Percentiles rank a stretch among this genome's conserved stretches.
Evolutionary conservation across 2,797 vertebrate species (phyloP).

Genomic region (Chloroceryle inda): DNA sequence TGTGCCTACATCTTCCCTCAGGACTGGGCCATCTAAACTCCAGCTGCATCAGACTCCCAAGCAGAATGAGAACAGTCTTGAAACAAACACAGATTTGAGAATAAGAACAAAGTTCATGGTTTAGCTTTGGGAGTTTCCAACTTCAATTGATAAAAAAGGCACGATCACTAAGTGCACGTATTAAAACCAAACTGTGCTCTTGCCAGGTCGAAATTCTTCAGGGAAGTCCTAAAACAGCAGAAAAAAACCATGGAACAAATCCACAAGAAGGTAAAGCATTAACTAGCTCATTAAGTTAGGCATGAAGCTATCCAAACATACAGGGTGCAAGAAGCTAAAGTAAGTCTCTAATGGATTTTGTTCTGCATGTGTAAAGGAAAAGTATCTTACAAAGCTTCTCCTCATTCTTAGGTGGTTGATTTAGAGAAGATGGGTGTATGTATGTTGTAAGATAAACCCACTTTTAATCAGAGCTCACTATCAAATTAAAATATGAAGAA

Average conservation of each 20-base stretch:
- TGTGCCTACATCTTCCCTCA: neutral
- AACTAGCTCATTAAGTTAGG: neutral
- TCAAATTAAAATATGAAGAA: neutral
- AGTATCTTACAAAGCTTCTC: neutral
- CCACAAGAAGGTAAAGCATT: neutral
- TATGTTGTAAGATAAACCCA: neutral
- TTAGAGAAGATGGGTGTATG: neutral
- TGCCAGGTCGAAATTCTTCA: neutral
- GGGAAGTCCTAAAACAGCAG: neutral
- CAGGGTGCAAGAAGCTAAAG: neutral
- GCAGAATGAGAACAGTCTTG: neutral
- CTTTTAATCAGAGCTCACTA: neutral
- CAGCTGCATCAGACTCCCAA: neutral
- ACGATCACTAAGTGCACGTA: neutral
- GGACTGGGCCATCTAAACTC: neutral
- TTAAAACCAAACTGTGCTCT: neutral
- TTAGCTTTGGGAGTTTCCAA: neutral
- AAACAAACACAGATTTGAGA: neutral
- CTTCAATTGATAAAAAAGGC: neutral
- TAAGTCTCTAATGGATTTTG: neutral
- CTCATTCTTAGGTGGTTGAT: neutral
- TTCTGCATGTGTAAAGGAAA: neutral
- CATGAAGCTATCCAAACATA: neutral
- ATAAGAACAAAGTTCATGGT: neutral
- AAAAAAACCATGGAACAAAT: neutral